Evolutionary conservation across 2,113 vertebrate species (phyloP), one percentile per base, ranked within the genome.

Genomic region (Donacobius atricapilla): DNA sequence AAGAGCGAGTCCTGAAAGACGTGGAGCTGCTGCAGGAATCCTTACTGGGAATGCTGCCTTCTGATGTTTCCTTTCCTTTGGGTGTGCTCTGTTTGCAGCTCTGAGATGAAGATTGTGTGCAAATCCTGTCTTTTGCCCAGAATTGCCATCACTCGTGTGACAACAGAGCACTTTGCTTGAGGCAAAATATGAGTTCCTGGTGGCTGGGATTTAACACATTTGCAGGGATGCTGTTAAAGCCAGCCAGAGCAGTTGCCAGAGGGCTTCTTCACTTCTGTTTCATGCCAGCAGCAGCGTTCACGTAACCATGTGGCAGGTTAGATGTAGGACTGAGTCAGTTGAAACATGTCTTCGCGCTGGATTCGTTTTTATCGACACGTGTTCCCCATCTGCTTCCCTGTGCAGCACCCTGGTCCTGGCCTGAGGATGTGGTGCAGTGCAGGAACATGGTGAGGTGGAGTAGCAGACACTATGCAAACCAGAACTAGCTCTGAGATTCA

Each of bases 341-440:
- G 57, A 17, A 84, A 60, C 40, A 10, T 6, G 23, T 51, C 39
- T 66, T 70, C 27, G 66, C 6, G 1, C 21, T 40, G 24, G 27
- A 13, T 64, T 51, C 17, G 1, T 56, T 60, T 82, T 24, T 39
- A 10, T 30, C 2, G 0, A 21, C 48, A 4, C 9, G 3, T 31
- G 16, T 47, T 77, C 35, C 31, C n/a, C 1, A 0, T 15, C 53
- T 42, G 51, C 15, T 33, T 54, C 51, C 14, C 42, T 25, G 25
- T 37, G n/a, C n/a, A 14, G n/a, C 31, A 5, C 1, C 0, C 22
- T 58, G 27, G 18, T 44, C 44, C 63, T 60, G 56, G 13, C 8
- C 2, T 45, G 35, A 42, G 70, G 13, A 65, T 1, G 2, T 64
- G 83, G 42, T 42, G 21, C 72, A 10, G 37, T 27, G 35, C 25